phyloP scores from a whole-genome alignment of 1,140 invertebrate species.

The Neodiprion pinetum region DNA sequence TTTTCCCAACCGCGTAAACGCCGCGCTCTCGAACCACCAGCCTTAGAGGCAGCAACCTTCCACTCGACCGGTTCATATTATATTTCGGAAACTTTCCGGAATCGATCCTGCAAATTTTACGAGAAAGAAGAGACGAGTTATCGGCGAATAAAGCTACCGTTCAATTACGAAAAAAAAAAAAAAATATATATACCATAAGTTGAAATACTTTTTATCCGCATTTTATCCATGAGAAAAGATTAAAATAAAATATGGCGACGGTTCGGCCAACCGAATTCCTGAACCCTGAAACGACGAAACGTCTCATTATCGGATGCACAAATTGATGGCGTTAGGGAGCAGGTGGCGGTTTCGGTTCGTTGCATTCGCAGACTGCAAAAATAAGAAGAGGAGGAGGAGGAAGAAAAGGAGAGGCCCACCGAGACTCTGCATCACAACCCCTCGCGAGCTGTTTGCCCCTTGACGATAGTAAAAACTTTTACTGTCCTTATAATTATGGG shows the following conservation, averaged over 20 bases:
- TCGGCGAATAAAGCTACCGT: not conserved
- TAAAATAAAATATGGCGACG: too few relatives aligned
- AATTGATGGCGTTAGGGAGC: constrained; percentile 29
- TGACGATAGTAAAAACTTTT: constrained; percentile 65
- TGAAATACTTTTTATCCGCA: too few relatives aligned
- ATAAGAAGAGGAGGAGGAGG: not conserved
- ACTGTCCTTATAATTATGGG: constrained; percentile 63
- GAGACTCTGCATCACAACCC: constrained; percentile 57
- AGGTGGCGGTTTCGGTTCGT: constrained; percentile 46
- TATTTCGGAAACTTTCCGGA: constrained; percentile 23
- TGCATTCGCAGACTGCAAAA: constrained; percentile 48
- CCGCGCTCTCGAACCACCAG: constrained; percentile 39
- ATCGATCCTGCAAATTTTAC: constrained; percentile 2
- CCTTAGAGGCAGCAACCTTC: constrained; percentile 32
- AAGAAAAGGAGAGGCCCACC: constrained; percentile 47
- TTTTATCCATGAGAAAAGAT: too few relatives aligned
- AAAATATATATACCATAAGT: too few relatives aligned
- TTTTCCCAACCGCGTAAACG: constrained; percentile 16
- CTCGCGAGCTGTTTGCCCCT: constrained; percentile 51
- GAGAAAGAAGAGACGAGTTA: constrained; percentile 14
- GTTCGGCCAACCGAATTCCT: too few relatives aligned
- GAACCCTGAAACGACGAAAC: constrained; percentile 27
- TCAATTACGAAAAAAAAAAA: too few relatives aligned
- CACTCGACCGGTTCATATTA: constrained; percentile 19
- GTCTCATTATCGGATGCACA: constrained; percentile 46